Evolutionary conservation across 1,140 invertebrate genomes (phyloP).

Genomic region (Dreissena polymorpha): DNA sequence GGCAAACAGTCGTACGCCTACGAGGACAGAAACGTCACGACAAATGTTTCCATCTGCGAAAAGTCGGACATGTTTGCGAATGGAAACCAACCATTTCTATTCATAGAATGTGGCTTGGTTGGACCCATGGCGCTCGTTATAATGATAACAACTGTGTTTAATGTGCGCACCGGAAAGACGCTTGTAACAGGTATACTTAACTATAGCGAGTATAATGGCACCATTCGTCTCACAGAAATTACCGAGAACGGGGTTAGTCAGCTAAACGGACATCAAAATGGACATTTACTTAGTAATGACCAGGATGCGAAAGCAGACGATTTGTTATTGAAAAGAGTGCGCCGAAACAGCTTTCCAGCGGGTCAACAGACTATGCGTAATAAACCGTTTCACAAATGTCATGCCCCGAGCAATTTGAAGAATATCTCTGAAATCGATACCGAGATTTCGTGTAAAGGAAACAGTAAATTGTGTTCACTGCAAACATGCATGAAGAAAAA

Average conservation of each 20-base stretch:
- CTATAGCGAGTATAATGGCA: neutral
- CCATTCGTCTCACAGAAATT: neutral
- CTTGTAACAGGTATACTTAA: neutral
- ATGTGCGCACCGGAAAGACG: constrained; percentile 32
- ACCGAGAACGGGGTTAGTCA: neutral
- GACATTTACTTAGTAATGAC: neutral
- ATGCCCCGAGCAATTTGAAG: too few relatives aligned
- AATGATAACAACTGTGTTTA: constrained; percentile 11
- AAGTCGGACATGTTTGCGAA: constrained; percentile 5
- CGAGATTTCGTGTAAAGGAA: neutral
- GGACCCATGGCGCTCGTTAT: constrained; percentile 4
- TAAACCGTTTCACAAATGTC: too few relatives aligned
- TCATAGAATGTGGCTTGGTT: neutral
- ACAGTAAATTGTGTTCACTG: neutral
- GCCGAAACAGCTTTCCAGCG: neutral
- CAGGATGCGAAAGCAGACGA: neutral
- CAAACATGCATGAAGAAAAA: neutral
- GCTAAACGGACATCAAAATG: neutral
- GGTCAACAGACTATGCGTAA: too few relatives aligned
- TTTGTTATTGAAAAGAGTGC: neutral
- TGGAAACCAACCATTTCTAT: neutral
- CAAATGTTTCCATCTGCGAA: constrained; percentile 21
- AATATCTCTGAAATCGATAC: neutral
- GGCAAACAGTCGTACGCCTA: constrained; percentile 3
- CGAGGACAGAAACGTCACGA: neutral